Evolutionary conservation across 64 coral and sea anemone genomes (phyloP).

Genomic region (Pocillopora damicornis): DNA sequence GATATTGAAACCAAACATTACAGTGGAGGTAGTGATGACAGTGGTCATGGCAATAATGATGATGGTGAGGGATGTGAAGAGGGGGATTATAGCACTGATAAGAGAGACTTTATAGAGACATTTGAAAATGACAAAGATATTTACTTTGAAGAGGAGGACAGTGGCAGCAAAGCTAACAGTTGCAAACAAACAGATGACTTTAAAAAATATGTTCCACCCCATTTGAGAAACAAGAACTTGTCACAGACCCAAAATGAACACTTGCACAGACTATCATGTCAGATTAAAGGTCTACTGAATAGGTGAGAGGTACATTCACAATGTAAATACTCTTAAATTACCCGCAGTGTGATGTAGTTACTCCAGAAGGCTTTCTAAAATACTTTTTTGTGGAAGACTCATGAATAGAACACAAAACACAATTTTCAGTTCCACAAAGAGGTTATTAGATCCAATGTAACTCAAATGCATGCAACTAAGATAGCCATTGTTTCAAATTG

Average conservation of each 20-base stretch:
- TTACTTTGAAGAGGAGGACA: not conserved
- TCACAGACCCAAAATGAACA: constrained; percentile 44
- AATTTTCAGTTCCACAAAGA: too few relatives aligned
- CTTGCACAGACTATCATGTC: constrained; percentile 61
- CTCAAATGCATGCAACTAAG: too few relatives aligned
- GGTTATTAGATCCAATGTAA: too few relatives aligned
- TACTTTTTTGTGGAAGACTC: too few relatives aligned
- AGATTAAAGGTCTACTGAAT: constrained; percentile 94
- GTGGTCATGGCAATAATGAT: not conserved
- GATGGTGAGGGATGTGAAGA: not conserved
- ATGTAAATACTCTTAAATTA: not conserved
- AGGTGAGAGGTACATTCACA: constrained; percentile 34
- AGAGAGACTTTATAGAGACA: not conserved
- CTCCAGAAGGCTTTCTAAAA: too few relatives aligned
- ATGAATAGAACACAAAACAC: too few relatives aligned
- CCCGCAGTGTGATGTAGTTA: too few relatives aligned
- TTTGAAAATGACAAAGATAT: not conserved
- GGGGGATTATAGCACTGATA: not conserved
- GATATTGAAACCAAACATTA: not conserved
- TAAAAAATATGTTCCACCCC: constrained; percentile 83
- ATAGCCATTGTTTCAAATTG: too few relatives aligned
- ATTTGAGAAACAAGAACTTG: constrained; percentile 56
- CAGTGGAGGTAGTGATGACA: not conserved
- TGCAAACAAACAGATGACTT: not conserved
- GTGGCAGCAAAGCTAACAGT: not conserved